Evolutionary conservation across 2,797 vertebrate species (phyloP), one percentile per base, ranked within the genome.

Genomic region (Calcarius lapponicus): DNA sequence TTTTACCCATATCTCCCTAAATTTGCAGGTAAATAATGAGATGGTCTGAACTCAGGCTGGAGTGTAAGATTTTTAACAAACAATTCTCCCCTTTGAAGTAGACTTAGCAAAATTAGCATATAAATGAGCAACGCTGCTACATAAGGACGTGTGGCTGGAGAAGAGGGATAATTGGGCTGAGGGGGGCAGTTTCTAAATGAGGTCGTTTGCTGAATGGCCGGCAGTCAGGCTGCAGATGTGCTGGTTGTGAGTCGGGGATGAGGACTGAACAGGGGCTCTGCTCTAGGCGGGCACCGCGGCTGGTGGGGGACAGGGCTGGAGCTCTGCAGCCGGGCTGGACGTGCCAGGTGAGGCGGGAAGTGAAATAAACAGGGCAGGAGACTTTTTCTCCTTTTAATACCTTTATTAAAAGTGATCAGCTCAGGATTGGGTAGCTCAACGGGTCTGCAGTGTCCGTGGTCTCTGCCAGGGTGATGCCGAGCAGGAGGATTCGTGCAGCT

Each of bases 21-120:
- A 97, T 95, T 94, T 96, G 51, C 96, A 97, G 97, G 97, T 98
- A 98, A 98, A 97, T 97, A 98, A 97, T 97, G 92, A 96, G 96
- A 96, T 93, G 96, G 82, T 94, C 97, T 97, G 93, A 97, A 96
- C 62, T 15, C 34, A 95, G 90, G 82, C 64, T 90, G 89, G 65
- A 97, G 91, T 82, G 96, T 97, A 91, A 85, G 96, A 92, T 96
- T 97, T 96, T 97, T 96, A 88, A 94, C 91, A 97, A 97, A 97
- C 96, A 97, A 96, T 96, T 95, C 90, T 96, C 86, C 89, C 57
- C 97, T 98, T 97, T 98, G 96, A 98, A 95, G 91, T 96, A 96
- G 92, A 96, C 88, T 96, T 96, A 94, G 86, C 42, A 66, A 92
- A 97, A 98, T 97, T 97, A 97, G 96, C 96, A 97, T 92, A 96